A percentile compares a stretch with the other conserved stretches of the same genome.
Evolutionary conservation across 2,888 invertebrate species (phyloP).

Genomic region (Limnephilus lunatus): DNA sequence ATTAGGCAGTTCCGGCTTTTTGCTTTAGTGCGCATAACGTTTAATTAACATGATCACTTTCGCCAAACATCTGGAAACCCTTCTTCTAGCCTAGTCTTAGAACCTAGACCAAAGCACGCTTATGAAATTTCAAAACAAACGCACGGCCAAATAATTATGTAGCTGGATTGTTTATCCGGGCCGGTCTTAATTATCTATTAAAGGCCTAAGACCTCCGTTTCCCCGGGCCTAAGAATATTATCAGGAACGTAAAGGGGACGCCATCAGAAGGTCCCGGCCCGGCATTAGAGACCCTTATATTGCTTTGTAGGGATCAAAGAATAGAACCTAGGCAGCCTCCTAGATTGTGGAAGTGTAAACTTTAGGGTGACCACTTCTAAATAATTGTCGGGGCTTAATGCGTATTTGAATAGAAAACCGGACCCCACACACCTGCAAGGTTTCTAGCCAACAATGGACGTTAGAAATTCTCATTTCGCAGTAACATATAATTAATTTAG

Average conservation of each 20-base stretch:
- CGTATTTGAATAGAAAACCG: slow-evolving; percentile 41
- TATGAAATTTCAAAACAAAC: slow-evolving; percentile 61
- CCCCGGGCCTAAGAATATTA: slow-evolving; percentile 62
- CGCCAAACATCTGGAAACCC: background rate
- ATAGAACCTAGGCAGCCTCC: slow-evolving; percentile 26
- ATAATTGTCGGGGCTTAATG: slow-evolving; percentile 44
- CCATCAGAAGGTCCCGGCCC: slow-evolving; percentile 37
- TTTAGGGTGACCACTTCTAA: slow-evolving; percentile 46
- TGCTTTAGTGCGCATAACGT: background rate
- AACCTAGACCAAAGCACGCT: slow-evolving; percentile 20
- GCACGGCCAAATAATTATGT: slow-evolving; percentile 54
- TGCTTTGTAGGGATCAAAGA: slow-evolving; percentile 54
- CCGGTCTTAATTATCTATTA: slow-evolving; percentile 64
- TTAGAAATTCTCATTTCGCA: slow-evolving; percentile 40
- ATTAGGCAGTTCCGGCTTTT: background rate
- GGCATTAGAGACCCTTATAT: slow-evolving; percentile 60
- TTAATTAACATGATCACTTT: background rate
- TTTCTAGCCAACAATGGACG: slow-evolving; percentile 22
- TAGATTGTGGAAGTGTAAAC: slow-evolving; percentile 38
- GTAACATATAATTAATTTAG: slow-evolving; percentile 43
- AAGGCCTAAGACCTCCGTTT: slow-evolving; percentile 59
- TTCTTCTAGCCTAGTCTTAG: background rate
- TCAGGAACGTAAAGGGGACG: slow-evolving; percentile 55
- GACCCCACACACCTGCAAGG: slow-evolving; percentile 38
- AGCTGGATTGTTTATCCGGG: slow-evolving; percentile 62